These are phyloP conservation scores for Clepsis dumicolana DNA, from an alignment of 2,888 invertebrate genomes.

Conservation along the genomic window DNA sequence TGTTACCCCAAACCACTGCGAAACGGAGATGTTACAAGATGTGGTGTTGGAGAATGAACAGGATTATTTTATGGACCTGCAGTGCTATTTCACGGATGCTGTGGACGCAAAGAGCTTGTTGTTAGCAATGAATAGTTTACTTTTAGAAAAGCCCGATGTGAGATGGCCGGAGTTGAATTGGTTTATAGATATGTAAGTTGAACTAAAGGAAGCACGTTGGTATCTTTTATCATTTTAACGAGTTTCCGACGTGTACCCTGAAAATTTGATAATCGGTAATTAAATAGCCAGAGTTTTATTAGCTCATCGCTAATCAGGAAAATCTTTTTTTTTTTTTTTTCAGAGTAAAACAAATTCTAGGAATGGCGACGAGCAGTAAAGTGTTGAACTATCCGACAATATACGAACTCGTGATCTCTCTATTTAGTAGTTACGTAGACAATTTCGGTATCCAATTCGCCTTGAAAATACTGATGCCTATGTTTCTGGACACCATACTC, in stretches of 20 bases:
- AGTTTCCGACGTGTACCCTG: too few species aligned
- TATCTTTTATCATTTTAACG: not conserved
- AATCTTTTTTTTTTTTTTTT: slow-evolving; percentile 54
- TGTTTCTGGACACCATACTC: slow-evolving; percentile 85
- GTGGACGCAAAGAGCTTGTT: slow-evolving; percentile 85
- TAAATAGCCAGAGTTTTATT: too few species aligned
- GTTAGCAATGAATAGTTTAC: slow-evolving; percentile 87
- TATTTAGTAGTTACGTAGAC: slow-evolving; percentile 81
- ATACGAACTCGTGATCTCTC: slow-evolving; percentile 70
- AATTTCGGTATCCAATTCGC: slow-evolving; percentile 90
- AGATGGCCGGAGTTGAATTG: slow-evolving; percentile 91
- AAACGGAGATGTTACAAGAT: slow-evolving; percentile 75
- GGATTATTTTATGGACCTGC: slow-evolving; percentile 80
- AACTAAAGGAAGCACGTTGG: too few species aligned
- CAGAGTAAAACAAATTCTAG: slow-evolving; percentile 78
- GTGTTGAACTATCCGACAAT: slow-evolving; percentile 67
- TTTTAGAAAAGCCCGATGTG: slow-evolving; percentile 86
- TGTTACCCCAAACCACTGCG: slow-evolving; percentile 67
- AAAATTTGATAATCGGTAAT: too few species aligned
- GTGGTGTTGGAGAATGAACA: slow-evolving; percentile 67
- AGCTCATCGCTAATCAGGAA: not conserved
- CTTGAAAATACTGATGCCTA: slow-evolving; percentile 82
- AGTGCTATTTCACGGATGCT: slow-evolving; percentile 86
- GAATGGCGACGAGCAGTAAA: slow-evolving; percentile 66
- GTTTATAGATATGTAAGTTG: slow-evolving; percentile 88